These are phyloP conservation scores for Trichonephila clavipes DNA, from an alignment of 1,140 invertebrate genomes.

Conservation along the genomic window DNA sequence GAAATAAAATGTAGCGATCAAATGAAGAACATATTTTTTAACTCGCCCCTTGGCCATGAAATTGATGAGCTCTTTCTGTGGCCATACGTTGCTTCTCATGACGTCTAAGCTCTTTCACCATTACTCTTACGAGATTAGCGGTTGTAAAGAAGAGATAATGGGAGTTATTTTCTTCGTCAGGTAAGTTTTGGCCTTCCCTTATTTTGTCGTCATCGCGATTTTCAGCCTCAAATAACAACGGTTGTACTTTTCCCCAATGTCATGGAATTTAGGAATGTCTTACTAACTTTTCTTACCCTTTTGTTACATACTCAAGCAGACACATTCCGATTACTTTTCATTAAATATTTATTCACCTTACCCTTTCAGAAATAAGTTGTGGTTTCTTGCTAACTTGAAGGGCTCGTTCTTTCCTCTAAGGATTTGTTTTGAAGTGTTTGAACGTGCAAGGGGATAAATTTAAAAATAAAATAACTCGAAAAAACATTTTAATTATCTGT, in stretches of 20 bases:
- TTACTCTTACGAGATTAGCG: conserved; percentile 75
- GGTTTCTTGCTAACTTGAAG: not conserved
- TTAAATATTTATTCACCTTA: conserved; percentile 46
- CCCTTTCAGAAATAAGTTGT: not conserved
- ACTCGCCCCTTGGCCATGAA: conserved; percentile 68
- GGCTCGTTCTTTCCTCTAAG: not conserved
- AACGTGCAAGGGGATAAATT: not conserved
- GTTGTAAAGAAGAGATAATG: conserved; percentile 74
- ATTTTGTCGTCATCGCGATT: conserved; percentile 67
- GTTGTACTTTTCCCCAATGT: conserved; percentile 1
- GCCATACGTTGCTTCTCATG: conserved; percentile 66
- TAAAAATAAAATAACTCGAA: not conserved
- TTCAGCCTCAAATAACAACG: conserved; percentile 66
- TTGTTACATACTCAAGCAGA: not conserved
- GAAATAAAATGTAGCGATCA: conserved; percentile 40
- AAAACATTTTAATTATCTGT: not conserved
- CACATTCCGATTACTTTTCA: not conserved
- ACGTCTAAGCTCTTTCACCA: conserved; percentile 74
- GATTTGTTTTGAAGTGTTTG: not conserved
- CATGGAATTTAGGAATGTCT: conserved; percentile 48
- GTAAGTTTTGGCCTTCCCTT: conserved; percentile 65
- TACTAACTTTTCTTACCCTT: not conserved
- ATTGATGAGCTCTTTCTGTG: conserved; percentile 69
- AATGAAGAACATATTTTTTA: conserved; percentile 56
- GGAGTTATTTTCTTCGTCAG: conserved; percentile 75